Percentiles rank a stretch among this genome's conserved stretches.
Conservation (phyloP, 2,113 vertebrate species). For the Rhynchopsitta pachyrhyncha region DNA sequence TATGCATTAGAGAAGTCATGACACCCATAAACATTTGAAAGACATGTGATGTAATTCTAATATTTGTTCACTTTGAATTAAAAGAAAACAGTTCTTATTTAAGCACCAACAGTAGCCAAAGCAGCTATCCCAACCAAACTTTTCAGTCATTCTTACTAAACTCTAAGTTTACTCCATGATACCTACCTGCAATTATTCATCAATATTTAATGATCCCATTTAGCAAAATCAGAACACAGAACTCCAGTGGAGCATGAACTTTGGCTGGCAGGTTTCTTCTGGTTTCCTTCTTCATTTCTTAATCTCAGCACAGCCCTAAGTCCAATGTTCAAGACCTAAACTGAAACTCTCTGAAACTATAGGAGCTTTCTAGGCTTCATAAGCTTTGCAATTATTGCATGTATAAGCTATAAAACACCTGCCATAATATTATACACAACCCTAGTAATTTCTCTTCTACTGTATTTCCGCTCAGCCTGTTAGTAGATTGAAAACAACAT, state of each 20-base stretch:
- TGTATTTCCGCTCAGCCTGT: background rate
- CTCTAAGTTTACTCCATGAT: background rate
- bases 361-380: background rate
- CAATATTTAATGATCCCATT: background rate
- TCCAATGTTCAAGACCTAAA: background rate
- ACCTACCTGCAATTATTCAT: background rate
- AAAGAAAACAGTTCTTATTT: background rate
- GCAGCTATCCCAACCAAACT: background rate
- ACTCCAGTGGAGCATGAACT: background rate
- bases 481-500: background rate
- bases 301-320: background rate
- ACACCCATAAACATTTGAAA: background rate
- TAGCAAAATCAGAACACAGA: background rate
- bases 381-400: background rate
- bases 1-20: background rate
- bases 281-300: background rate
- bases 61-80: slow-evolving; percentile 19
- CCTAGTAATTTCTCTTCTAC: background rate
- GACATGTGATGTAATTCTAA: background rate
- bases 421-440: background rate
- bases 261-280: background rate
- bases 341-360: background rate
- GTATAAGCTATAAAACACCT: background rate
- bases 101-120: background rate
- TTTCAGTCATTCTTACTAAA: background rate